Base-by-base conservation (phyloP, 2,888 invertebrate species). In the Standfussiana lucernea region DNA sequence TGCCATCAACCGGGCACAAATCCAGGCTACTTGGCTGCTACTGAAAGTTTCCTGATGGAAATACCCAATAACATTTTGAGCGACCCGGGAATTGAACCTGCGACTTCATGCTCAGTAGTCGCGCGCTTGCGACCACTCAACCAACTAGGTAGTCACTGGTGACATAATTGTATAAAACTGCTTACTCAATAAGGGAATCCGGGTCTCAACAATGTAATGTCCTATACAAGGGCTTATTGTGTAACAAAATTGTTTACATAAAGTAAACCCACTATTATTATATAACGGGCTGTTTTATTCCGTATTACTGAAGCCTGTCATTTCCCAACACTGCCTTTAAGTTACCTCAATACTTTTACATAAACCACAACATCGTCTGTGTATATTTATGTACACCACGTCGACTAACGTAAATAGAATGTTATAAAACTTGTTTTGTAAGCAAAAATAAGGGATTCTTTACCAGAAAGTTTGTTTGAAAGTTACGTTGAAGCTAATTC, bases 261-360 rank as follows among this genome's bases (percentile, higher is more conserved):
- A 42, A n/a, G 21, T n/a, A n/a, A 37, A 28, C 37, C 4, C 3
- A 37, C 47, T 11, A 18, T 24, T 4, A 72, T 18, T 72, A 8
- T 32, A 18, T 68, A 72, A 32, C 24, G 45, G 21, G 24, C 45
- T 21, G 11, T 37, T 24, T 28, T 28, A 53, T 35, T 59, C 32
- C 32, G 61, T 61, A 61, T 61, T 7, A 42, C 32, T 35, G 47
- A 67, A n/a, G 15, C 61, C 61, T 77, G 77, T 62, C 77, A 68
- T 7, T 37, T 53, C 1, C n/a, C 47, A 45, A 32, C 7, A 13
- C 10, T 13, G 11, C 28, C 42, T 59, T 50, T 8, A 35, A 18
- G 18, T 59, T 59, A 37, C 73, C 7, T 56, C 11, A 59, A n/a
- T 70, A 70, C 21, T 45, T 40, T 40, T 64, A 64, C 40, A 28